Base-by-base conservation (phyloP, 1,140 invertebrate species). In the Drosophila ironensis region DNA sequence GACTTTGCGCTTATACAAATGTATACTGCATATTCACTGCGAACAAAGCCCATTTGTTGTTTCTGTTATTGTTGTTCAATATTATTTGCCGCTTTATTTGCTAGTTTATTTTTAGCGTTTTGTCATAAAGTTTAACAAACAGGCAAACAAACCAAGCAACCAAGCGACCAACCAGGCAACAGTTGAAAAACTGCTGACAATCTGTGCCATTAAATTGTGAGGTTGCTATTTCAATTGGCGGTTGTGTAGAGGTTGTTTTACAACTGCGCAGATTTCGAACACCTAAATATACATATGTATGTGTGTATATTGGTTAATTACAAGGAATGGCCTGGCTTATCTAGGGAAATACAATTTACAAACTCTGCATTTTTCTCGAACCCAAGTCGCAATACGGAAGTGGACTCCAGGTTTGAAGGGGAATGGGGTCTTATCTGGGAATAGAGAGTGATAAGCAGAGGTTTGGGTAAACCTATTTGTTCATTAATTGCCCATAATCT, bases 121-220 rank as follows among this genome's bases (percentile, higher is more conserved):
- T 86, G 80, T 80, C 80, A 86, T 86, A 80, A 84, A 80, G 74
- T 86, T 84, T 86, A 84, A 59, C 80, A 84, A 84, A 84, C 74
- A 82, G 84, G 61, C 59, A 46, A 46, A 52, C 27, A 14, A 46
- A 54, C 19, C 20, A 25, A 28, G n/a, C n/a, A n/a, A n/a, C n/a
- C n/a, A n/a, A n/a, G n/a, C n/a, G n/a, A n/a, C 25, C 46, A 28
- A 20, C 14, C 46, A 53, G 42, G 35, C 35, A 76, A 72, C 48
- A 56, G 75, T 67, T 40, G 38, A 81, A 81, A 80, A 73, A 68
- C 47, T 19, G 47, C 68, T 64, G 59, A 63, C 74, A 77, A 72
- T 69, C 54, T 44, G 66, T 72, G 69, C 56, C 69, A 75, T 75
- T 68, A 78, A 66, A 70, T 47, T 37, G 57, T 64, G 48, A 46